Evolutionary conservation across 2,888 invertebrate genomes (phyloP), one percentile per base, ranked within the genome.

Genomic region (Phortica okadai): DNA sequence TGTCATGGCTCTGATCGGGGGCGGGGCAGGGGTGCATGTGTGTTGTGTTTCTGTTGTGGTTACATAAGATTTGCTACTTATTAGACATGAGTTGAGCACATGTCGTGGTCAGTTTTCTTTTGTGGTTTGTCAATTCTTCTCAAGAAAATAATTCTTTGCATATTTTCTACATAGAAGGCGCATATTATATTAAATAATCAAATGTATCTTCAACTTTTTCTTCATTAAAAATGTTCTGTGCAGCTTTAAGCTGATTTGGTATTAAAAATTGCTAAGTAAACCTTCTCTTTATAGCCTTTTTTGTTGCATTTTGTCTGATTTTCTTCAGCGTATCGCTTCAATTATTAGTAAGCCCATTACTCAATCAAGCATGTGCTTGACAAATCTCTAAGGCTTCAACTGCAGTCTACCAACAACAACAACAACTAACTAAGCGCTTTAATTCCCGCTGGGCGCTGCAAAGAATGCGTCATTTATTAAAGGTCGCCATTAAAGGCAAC

Each of bases 261-360:
- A 33, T 33, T 33, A 33, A 33, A 33, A 16, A 21, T n/a, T 62
- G 25, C 25, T 59, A 21, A 16, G n/a, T 59, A 16, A 21, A 59
- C n/a, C 16, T 21, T n/a, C 11, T 21, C 16, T 59, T 21, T 59
- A 59, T 14, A 8, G 16, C 21, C 14, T 56, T 56, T 56, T 59
- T 21, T 59, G 59, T 6, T 16, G 25, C n/a, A 2, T 5, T 33
- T 33, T 33, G 33, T 33, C 1, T 33, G 33, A 4, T 33, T 33
- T 33, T 4, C 33, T 33, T 33, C 33, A 33, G 33, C 33, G 2
- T 5, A 4, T 33, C 33, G 6, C 8, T 25, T 64, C 42, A 80
- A 78, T 81, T 80, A 82, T 69, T 81, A 80, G 82, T 83, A 76
- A 79, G 82, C 79, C 79, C 82, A 83, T 83, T 80, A 82, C 80